Percentiles rank a stretch among this genome's conserved stretches.
These are phyloP conservation scores for Todiramphus chloris DNA, from an alignment of 2,113 vertebrate genomes.

Conservation along the genomic window DNA sequence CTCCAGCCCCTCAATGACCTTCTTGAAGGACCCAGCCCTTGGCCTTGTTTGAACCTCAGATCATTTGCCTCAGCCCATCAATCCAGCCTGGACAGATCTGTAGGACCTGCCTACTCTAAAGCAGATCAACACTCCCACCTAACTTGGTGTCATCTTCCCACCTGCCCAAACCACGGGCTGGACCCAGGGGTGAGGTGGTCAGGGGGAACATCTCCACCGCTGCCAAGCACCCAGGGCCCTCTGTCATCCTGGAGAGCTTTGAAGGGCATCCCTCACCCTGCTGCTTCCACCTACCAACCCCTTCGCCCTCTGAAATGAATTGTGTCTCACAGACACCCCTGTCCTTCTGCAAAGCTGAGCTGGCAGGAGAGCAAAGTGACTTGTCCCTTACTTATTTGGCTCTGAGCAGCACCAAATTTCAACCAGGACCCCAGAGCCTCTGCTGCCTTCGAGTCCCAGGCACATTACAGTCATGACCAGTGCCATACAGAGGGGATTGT, in stretches of 20 bases:
- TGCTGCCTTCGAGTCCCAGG: background rate
- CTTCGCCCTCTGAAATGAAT: background rate
- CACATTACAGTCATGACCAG: rapidly evolving
- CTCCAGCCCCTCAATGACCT: no score
- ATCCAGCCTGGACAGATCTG: no score
- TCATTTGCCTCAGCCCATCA: no score
- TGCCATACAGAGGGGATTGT: rapidly evolving
- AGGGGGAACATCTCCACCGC: background rate
- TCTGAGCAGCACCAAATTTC: background rate
- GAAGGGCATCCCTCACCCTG: background rate
- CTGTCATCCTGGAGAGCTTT: background rate
- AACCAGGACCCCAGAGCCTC: background rate
- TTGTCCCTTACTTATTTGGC: background rate
- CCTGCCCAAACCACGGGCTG: rapidly evolving
- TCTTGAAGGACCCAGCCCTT: no score
- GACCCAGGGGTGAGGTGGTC: rapidly evolving
- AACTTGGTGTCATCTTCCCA: background rate
- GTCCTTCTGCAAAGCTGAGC: no score
- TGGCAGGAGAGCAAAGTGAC: background rate
- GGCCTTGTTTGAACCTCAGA: no score
- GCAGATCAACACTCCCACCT: background rate
- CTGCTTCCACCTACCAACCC: background rate
- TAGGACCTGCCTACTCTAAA: background rate
- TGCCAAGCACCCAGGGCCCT: background rate
- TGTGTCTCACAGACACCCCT: background rate